Conservation (phyloP, 2,888 invertebrate species). For the Brachycybe producta region DNA sequence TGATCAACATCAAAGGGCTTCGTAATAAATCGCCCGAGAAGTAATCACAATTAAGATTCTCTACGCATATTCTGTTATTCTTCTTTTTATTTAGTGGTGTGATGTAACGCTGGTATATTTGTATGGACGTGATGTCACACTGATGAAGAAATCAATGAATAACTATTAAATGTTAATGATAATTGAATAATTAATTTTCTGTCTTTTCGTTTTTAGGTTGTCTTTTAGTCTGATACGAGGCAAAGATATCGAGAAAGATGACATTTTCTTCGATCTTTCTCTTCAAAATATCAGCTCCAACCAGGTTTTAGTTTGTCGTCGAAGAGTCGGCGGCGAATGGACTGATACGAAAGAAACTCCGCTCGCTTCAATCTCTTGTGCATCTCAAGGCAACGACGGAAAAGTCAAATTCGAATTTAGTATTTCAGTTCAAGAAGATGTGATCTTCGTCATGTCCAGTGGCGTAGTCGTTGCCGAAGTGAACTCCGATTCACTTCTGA, state of each 20-base stretch:
- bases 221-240: slow-evolving; percentile 17
- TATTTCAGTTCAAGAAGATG: slow-evolving; percentile 17
- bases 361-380: slow-evolving; percentile 5
- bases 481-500: slow-evolving; percentile 10
- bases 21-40: slow-evolving; percentile 14
- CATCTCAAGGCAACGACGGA: slow-evolving; percentile 10
- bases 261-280: slow-evolving; percentile 12
- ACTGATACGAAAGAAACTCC: slow-evolving; percentile 16
- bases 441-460: slow-evolving; percentile 11
- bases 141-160: too few relatives aligned
- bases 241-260: slow-evolving; percentile 17
- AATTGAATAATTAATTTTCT: not conserved
- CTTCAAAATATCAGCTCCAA: not conserved
- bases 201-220: slow-evolving; percentile 12
- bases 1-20: slow-evolving; percentile 12
- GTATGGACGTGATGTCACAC: too few relatives aligned
- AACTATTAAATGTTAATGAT: too few relatives aligned
- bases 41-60: slow-evolving; percentile 7
- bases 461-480: not conserved
- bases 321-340: slow-evolving; percentile 17
- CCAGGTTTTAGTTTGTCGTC: slow-evolving; percentile 9
- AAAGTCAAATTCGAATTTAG: slow-evolving; percentile 15
- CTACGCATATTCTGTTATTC: too few relatives aligned
- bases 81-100: too few relatives aligned
- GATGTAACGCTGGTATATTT: too few relatives aligned